Evolutionary conservation across 2,797 vertebrate species (phyloP), one percentile per base, ranked within the genome.

Genomic region (Oreonectes daqikongensis): DNA sequence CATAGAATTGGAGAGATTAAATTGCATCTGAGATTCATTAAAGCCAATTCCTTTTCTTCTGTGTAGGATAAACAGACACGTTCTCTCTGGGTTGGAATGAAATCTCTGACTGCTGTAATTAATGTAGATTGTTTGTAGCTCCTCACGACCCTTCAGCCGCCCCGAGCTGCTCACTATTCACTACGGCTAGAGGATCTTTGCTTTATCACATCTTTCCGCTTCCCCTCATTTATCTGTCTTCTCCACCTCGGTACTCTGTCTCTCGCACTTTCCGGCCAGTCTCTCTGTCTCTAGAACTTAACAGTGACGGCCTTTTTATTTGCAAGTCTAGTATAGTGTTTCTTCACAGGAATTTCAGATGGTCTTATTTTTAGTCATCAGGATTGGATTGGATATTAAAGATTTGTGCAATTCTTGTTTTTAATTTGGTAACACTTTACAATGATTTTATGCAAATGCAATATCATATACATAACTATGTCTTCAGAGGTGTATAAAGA

Each of bases 91-190:
- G 42, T 67, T 70, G 0, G 8, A 70, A 64, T 40, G 40, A 48
- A 57, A 68, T 46, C 55, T 61, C 42, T 12, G 48, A 67, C 55
- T 73, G 46, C 68, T 71, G 63, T 72, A 79, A 82, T 75, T 71
- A 78, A 82, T 71, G 72, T 28, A 65, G 65, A 78, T 78, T 70
- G 75, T 78, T 81, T 75, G 71, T 73, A 69, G 52, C 52, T 78
- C 52, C 12, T 38, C 44, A 35, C 32, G 70, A 72, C 57, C 59
- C 28, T 44, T 18, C 5, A 3, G 8, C 9, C 3, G 15, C 70
- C 44, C 59, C 30, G 22, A 48, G 26, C 69, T 46, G 22, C 28
- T 78, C 28, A 2, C 30, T 46, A 50, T 67, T 78, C n/a, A 48
- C 38, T 44, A 14, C 30, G 17, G 26, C 42, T 61, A 1, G 28